These are phyloP conservation scores for Bombus breviceps DNA, from an alignment of 1,140 invertebrate species.

Conservation along the genomic window DNA sequence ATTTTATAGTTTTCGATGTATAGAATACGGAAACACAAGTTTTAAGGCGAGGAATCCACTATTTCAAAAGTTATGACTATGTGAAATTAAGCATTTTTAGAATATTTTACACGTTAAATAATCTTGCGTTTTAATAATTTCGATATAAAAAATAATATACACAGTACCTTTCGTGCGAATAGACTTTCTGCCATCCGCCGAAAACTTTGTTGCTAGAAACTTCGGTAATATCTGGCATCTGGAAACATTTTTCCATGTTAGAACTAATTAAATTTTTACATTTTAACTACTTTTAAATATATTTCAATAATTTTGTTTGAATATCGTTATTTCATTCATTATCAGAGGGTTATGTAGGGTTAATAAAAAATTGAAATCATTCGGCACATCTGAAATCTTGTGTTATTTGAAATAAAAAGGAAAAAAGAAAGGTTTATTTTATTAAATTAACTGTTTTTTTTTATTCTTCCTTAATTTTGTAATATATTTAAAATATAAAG, in stretches of 20 bases:
- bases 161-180: constrained; percentile 89
- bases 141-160: neutral
- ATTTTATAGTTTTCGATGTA: no score
- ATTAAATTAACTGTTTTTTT: neutral
- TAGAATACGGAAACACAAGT: no score
- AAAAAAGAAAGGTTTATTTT: neutral
- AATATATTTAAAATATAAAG: neutral
- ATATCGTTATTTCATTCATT: neutral
- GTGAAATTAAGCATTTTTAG: neutral
- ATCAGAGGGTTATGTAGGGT: neutral
- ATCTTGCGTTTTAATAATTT: neutral
- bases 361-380: neutral
- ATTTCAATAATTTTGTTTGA: neutral
- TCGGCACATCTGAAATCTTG: neutral
- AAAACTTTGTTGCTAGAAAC: constrained; percentile 89
- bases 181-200: constrained; percentile 93
- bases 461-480: neutral
- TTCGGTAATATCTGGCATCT: constrained; percentile 83
- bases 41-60: no score
- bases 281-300: neutral
- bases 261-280: neutral
- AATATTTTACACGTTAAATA: no score
- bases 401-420: neutral
- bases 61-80: no score
- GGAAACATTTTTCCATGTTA: constrained; percentile 40